These are phyloP conservation scores for Athalia cordata DNA, from an alignment of 2,888 invertebrate species.

Conservation along the genomic window DNA sequence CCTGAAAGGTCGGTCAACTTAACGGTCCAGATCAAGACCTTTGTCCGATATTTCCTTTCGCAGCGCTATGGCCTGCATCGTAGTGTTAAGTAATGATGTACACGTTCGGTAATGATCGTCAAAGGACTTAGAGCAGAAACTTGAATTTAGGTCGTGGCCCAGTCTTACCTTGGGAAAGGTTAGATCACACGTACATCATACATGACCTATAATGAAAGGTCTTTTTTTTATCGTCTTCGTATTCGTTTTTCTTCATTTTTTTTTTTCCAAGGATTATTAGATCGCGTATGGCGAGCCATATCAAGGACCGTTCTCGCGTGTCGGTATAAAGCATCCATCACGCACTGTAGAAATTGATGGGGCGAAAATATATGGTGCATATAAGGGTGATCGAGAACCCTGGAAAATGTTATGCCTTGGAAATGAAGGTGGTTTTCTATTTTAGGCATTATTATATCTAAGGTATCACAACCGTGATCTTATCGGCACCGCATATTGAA, in stretches of 20 bases:
- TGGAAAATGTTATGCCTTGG: no score
- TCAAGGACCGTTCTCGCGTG: no score
- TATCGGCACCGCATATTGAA: no score
- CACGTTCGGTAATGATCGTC: not conserved
- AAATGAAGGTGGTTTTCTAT: no score
- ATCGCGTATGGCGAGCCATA: no score
- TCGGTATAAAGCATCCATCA: no score
- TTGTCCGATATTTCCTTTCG: constrained; percentile 41
- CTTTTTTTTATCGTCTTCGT: not conserved
- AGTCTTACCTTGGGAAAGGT: constrained; percentile 31
- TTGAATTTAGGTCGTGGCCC: constrained; percentile 20
- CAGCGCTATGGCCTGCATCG: not conserved
- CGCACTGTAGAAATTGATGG: no score
- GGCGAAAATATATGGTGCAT: no score
- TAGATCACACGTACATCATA: not conserved
- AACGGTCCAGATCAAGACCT: constrained; percentile 44
- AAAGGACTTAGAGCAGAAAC: constrained; percentile 26
- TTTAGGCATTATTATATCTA: no score
- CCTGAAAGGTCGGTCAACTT: constrained; percentile 40
- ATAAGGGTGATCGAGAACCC: no score
- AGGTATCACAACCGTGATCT: no score
- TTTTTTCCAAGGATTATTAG: no score
- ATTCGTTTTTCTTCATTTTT: not conserved
- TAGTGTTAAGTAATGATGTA: not conserved
- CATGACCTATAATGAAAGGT: constrained; percentile 17